Conservation (phyloP, 2,113 vertebrate species). For the Atrichornis clamosus region DNA sequence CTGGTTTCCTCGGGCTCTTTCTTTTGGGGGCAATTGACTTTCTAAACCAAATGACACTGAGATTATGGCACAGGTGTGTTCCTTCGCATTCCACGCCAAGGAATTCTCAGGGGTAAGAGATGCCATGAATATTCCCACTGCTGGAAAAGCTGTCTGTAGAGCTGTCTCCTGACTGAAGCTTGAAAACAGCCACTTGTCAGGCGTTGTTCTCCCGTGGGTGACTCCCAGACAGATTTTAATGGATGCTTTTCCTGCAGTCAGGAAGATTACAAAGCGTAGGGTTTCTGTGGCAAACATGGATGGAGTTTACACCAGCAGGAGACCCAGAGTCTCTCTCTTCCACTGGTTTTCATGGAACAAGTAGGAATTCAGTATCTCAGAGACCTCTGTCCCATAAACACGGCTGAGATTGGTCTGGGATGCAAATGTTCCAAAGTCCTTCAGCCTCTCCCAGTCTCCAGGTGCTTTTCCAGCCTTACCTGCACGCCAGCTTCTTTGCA, state of each 20-base stretch:
- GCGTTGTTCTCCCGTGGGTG: accelerated
- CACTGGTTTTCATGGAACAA: background rate
- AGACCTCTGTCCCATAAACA: background rate
- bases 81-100: background rate
- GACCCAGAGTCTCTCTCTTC: background rate
- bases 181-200: background rate
- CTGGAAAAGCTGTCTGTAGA: background rate
- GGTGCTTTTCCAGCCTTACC: constrained; percentile 66
- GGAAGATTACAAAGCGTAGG: background rate
- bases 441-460: accelerated
- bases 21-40: background rate
- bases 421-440: background rate
- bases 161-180: background rate
- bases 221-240: background rate
- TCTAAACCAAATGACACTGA: background rate
- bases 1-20: background rate
- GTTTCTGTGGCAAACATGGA: background rate
- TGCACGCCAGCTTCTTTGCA: constrained; percentile 88
- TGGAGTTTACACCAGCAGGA: background rate
- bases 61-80: background rate
- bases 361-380: background rate
- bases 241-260: background rate
- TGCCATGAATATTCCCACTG: background rate
- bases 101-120: background rate
- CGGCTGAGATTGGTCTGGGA: background rate